phyloP scores from a whole-genome alignment of 2,113 vertebrate genomes.

The Desmodus rotundus region DNA sequence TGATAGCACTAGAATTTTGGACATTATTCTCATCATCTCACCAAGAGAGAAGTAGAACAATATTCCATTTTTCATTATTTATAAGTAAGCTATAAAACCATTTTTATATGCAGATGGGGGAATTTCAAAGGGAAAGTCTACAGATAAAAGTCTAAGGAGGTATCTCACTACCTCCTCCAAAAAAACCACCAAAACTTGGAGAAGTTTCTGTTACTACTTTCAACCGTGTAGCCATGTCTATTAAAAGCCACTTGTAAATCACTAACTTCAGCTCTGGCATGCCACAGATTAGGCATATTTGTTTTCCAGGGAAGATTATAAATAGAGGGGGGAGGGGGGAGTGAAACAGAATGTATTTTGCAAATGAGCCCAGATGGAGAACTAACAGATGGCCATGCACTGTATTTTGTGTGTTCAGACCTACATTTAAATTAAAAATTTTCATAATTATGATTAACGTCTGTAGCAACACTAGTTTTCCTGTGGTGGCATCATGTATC shows the following conservation, averaged over 20 bases:
- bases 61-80: not conserved
- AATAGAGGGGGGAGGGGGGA: constrained; percentile 80
- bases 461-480: constrained; percentile 81
- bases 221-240: constrained; percentile 76
- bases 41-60: not conserved
- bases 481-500: constrained; percentile 73
- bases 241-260: constrained; percentile 83
- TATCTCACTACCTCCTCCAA: not conserved
- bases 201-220: constrained; percentile 76
- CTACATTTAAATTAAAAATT: constrained; percentile 87
- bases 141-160: constrained; percentile 20
- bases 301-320: constrained; percentile 84
- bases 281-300: constrained; percentile 82
- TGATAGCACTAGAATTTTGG: not conserved
- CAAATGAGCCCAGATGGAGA: constrained; percentile 87
- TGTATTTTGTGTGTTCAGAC: constrained; percentile 83
- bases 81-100: not conserved
- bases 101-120: not conserved
- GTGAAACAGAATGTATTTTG: constrained; percentile 82
- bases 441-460: constrained; percentile 84
- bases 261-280: constrained; percentile 76
- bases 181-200: constrained; percentile 67
- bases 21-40: not conserved
- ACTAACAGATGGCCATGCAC: constrained; percentile 84
- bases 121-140: not conserved